These are phyloP conservation scores for Xestia c-nigrum DNA, from an alignment of 2,888 invertebrate genomes.

Conservation along the genomic window DNA sequence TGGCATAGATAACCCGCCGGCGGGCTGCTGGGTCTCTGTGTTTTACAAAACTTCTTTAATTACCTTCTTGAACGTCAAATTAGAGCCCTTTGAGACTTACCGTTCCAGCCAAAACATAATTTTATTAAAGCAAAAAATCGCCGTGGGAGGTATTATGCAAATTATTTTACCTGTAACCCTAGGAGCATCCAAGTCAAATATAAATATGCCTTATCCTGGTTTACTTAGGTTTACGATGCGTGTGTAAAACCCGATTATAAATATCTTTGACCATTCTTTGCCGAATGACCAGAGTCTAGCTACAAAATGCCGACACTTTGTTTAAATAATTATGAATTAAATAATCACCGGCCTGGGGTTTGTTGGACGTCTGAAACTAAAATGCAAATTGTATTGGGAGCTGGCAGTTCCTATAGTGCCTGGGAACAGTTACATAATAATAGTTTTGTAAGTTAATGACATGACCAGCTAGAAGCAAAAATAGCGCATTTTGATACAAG, in stretches of 20 bases:
- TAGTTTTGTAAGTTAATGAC: background rate
- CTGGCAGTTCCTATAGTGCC: background rate
- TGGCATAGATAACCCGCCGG: background rate
- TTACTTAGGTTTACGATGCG: slow-evolving; percentile 89
- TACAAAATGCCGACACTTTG: slow-evolving; percentile 66
- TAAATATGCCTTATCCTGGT: slow-evolving; percentile 82
- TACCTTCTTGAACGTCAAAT: background rate
- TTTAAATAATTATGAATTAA: slow-evolving; percentile 48
- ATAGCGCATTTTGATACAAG: too few species aligned
- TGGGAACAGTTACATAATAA: background rate
- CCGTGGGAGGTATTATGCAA: slow-evolving; percentile 90
- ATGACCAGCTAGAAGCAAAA: too few species aligned
- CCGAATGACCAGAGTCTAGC: slow-evolving; percentile 77
- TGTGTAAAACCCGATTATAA: slow-evolving; percentile 86
- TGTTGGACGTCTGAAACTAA: slow-evolving; percentile 6
- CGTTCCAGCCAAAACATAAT: slow-evolving; percentile 57
- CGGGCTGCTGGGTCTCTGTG: background rate
- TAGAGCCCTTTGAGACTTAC: background rate
- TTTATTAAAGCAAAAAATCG: slow-evolving; percentile 74
- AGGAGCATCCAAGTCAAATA: slow-evolving; percentile 84
- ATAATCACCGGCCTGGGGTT: slow-evolving; percentile 32
- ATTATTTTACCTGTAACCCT: slow-evolving; percentile 88
- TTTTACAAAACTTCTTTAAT: background rate
- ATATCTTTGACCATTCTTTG: slow-evolving; percentile 80
- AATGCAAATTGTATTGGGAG: background rate